Percentiles rank a stretch among this genome's conserved stretches.
These are phyloP conservation scores for Apamea epomidion DNA, from an alignment of 2,888 invertebrate species.

Conservation along the genomic window DNA sequence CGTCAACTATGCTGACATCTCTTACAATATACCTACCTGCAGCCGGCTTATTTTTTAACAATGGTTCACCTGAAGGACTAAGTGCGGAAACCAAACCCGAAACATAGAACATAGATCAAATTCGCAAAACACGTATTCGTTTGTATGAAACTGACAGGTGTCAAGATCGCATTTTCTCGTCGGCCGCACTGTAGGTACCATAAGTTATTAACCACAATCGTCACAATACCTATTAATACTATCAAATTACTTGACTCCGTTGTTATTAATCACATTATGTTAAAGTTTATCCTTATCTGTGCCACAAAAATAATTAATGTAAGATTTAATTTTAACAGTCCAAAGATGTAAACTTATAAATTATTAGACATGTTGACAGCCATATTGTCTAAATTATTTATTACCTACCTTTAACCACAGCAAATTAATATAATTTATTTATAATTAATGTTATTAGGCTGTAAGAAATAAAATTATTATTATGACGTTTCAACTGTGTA, in stretches of 20 bases:
- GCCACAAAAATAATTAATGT: slow-evolving; percentile 19
- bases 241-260: background rate
- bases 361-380: slow-evolving; percentile 34
- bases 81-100: no score
- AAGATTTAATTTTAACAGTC: slow-evolving; percentile 28
- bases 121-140: background rate
- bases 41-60: no score
- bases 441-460: slow-evolving; percentile 23
- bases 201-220: background rate
- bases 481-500: slow-evolving; percentile 14
- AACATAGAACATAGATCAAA: no score
- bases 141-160: background rate
- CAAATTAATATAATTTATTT: slow-evolving; percentile 39
- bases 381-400: slow-evolving; percentile 48
- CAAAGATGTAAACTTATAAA: slow-evolving; percentile 49
- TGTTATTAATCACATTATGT: background rate
- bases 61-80: no score
- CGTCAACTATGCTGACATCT: no score
- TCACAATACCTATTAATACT: background rate
- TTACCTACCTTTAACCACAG: slow-evolving; percentile 28
- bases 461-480: slow-evolving; percentile 17
- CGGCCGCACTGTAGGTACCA: background rate
- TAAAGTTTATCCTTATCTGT: background rate
- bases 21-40: no score
- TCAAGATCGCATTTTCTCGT: background rate